Evolutionary conservation across 2,888 invertebrate genomes (phyloP), one percentile per base, ranked within the genome.

Genomic region (Pollenia angustigena): DNA sequence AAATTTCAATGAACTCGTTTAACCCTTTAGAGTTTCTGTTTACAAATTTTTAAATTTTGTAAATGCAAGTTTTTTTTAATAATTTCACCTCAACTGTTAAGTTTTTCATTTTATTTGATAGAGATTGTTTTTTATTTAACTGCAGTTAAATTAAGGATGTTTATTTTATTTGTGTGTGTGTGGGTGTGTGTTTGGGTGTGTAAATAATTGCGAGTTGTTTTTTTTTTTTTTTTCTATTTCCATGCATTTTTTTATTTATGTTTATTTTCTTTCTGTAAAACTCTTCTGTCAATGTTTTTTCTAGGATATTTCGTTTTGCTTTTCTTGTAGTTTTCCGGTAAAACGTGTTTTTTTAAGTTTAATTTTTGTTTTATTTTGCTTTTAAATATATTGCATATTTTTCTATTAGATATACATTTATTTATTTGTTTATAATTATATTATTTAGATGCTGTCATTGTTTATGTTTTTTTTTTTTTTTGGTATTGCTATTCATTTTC

Each of bases 401-500:
- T 50, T 75, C 78, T 84, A 72, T 80, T 82, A 81, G 58, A 78
- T 62, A 76, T 82, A 83, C 80, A 76, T 71, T 44, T 48, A 81
- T 46, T 74, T 56, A 42, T 40, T 46, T 64, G 44, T 16, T 18
- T 75, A 71, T 78, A 75, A 74, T 85, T 76, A 86, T 75, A 64
- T 80, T 64, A 42, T 32, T 42, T 18, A 23, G 56, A 71, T 56
- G 69, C 40, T 76, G 32, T 54, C 40, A 46, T 62, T 69, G 12
- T 50, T 54, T 32, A 6, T 32, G 32, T 6, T 52, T 40, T 23
- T 76, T 68, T 62, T 58, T 75, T 40, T 78, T 68, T 32, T 81
- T 66, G 18, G 71, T 87, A 81, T 72, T 85, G 83, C 83, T 87
- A 86, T 86, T 80, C 78, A 85, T 76, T 82, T 83, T 85, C 83